A percentile compares a stretch with the other conserved stretches of the same genome.
These are phyloP conservation scores for Colletes gigas DNA, from an alignment of 1,140 invertebrate species.

Conservation along the genomic window DNA sequence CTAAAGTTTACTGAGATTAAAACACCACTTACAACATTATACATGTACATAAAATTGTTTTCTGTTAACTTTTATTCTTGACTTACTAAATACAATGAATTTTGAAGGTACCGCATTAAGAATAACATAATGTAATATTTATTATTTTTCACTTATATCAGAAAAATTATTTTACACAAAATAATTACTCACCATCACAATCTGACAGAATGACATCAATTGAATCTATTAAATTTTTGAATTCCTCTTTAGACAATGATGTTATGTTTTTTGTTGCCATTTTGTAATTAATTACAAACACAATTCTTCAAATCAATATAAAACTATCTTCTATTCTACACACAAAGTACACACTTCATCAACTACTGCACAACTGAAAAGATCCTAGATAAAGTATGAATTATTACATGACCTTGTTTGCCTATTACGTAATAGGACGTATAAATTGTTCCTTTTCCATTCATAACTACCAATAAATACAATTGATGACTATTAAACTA, in stretches of 20 bases:
- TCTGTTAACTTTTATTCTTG: neutral
- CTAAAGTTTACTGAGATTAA: constrained; percentile 75
- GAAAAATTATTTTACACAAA: constrained; percentile 6
- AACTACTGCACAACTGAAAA: neutral
- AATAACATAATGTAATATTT: neutral
- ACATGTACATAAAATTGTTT: constrained; percentile 8
- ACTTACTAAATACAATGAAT: neutral
- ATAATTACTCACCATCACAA: constrained; percentile 77
- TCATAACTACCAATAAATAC: constrained; percentile 13
- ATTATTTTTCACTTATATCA: neutral
- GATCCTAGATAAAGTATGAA: neutral
- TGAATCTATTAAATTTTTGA: constrained; percentile 73
- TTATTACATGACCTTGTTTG: constrained; percentile 57
- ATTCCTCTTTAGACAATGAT: constrained; percentile 67
- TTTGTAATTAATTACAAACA: constrained; percentile 17
- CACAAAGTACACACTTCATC: neutral
- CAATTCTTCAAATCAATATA: neutral
- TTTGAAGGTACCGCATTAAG: neutral
- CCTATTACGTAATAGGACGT: constrained; percentile 57
- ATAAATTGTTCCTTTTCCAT: constrained; percentile 25
- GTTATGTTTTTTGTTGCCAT: constrained; percentile 62
- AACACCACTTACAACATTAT: constrained; percentile 31
- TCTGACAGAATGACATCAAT: constrained; percentile 80
- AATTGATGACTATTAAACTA: neutral
- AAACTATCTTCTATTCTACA: neutral